Evolutionary conservation across 2,113 vertebrate genomes (phyloP).

Genomic region (Apus apus): DNA sequence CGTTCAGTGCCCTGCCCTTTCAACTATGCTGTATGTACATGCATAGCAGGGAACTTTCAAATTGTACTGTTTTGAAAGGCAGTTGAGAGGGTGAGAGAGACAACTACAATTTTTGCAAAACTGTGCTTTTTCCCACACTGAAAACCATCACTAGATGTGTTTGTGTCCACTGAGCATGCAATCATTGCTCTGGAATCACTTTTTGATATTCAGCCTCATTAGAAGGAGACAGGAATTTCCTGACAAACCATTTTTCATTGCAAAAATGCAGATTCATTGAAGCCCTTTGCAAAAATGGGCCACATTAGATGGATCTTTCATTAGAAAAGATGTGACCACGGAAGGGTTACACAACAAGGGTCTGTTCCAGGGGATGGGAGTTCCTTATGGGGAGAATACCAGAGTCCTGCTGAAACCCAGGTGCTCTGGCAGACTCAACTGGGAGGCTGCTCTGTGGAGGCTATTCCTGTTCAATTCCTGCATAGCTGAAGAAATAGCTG

Average conservation of each 20-base stretch:
- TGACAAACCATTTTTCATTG: not conserved
- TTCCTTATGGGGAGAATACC: not conserved
- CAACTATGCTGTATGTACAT: not conserved
- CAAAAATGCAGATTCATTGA: not conserved
- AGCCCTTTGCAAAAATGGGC: not conserved
- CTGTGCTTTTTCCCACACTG: not conserved
- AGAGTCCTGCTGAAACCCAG: not conserved
- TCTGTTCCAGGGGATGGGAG: not conserved
- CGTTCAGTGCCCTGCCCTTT: not conserved
- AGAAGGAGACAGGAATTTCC: not conserved
- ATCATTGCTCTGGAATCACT: conserved; percentile 7
- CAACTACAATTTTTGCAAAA: not conserved
- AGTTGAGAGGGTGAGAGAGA: not conserved
- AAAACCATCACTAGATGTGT: not conserved
- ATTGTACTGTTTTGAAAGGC: not conserved
- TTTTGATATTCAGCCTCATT: not conserved
- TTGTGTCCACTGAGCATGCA: not conserved
- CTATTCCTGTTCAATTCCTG: not conserved
- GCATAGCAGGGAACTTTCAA: not conserved
- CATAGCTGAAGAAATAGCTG: not conserved
- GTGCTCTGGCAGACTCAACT: not conserved
- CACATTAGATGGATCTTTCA: not conserved
- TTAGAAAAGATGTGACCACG: not conserved
- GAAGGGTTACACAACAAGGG: not conserved
- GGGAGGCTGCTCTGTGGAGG: not conserved